phyloP scores from a whole-genome alignment of 2,797 vertebrate species.

The Linurgus olivaceus region DNA sequence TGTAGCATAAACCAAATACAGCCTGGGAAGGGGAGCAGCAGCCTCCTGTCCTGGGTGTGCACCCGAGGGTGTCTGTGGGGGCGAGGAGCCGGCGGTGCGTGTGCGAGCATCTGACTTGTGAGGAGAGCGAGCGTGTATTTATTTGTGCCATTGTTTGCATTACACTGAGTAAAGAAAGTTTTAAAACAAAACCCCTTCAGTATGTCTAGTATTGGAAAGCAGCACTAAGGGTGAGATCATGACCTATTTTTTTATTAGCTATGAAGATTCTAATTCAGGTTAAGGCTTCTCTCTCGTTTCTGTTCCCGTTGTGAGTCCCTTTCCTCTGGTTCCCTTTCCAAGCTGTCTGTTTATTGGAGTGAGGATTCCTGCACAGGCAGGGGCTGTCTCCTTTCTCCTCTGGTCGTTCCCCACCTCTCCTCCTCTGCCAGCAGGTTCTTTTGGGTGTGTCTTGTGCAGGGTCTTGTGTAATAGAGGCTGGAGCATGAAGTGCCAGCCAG shows the following conservation, averaged over 20 bases:
- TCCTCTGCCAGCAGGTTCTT: background rate
- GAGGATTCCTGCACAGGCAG: background rate
- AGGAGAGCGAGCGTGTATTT: slow-evolving; percentile 62
- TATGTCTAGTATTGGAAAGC: slow-evolving; percentile 45
- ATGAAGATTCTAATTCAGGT: slow-evolving; percentile 71
- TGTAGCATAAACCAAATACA: slow-evolving; percentile 83
- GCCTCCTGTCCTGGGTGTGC: slow-evolving; percentile 61
- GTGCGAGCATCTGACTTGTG: slow-evolving; percentile 9
- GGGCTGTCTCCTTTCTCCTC: background rate
- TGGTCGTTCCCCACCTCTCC: background rate
- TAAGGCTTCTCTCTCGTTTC: slow-evolving; percentile 61
- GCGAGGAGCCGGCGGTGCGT: background rate
- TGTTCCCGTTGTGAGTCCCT: background rate
- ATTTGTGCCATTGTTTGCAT: slow-evolving; percentile 74
- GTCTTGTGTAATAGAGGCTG: background rate
- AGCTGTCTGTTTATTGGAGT: background rate
- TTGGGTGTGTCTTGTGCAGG: background rate
- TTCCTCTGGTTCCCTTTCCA: background rate
- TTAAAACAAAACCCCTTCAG: slow-evolving; percentile 28
- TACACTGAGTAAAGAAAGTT: slow-evolving; percentile 62
- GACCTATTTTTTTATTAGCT: slow-evolving; percentile 71
- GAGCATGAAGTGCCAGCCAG: accelerated
- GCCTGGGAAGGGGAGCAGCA: slow-evolving; percentile 55
- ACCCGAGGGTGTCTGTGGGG: slow-evolving; percentile 16
- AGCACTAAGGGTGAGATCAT: slow-evolving; percentile 65